Evolutionary conservation across 2,113 vertebrate species (phyloP).

Genomic region (Daboia siamensis): DNA sequence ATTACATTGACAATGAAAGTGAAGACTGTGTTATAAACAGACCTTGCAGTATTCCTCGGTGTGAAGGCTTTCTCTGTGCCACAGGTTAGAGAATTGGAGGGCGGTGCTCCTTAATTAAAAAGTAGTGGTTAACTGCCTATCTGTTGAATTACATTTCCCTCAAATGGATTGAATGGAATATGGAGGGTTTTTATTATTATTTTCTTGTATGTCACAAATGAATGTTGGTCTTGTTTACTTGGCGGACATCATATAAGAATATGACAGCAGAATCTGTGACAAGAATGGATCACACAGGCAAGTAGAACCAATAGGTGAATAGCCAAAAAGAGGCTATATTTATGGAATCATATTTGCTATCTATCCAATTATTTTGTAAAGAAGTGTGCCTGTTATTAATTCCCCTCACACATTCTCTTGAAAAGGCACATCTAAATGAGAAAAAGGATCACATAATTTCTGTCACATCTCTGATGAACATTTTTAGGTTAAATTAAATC

Average conservation of each 20-base stretch:
- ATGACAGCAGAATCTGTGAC: background rate
- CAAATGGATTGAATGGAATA: background rate
- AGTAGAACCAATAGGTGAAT: background rate
- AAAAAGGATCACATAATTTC: background rate
- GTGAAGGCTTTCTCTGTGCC: conserved; percentile 85
- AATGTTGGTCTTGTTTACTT: background rate
- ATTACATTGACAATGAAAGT: conserved; percentile 72
- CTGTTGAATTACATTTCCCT: background rate
- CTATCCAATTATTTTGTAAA: background rate
- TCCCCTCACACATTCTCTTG: background rate
- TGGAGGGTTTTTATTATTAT: background rate
- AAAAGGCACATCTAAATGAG: background rate
- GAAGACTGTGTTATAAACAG: conserved; percentile 73
- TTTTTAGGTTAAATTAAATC: background rate
- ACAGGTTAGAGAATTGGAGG: conserved; percentile 72
- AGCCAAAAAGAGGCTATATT: background rate
- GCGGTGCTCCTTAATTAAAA: fast-evolving
- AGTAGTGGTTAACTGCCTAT: background rate
- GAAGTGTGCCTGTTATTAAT: background rate
- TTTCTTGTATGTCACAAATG: background rate
- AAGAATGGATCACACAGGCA: background rate
- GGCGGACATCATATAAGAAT: background rate
- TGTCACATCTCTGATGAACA: background rate
- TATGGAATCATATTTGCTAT: background rate
- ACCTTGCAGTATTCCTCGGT: conserved; percentile 74